These are phyloP conservation scores for Tolmerus cingulatus DNA, from an alignment of 2,888 invertebrate species.

Conservation along the genomic window DNA sequence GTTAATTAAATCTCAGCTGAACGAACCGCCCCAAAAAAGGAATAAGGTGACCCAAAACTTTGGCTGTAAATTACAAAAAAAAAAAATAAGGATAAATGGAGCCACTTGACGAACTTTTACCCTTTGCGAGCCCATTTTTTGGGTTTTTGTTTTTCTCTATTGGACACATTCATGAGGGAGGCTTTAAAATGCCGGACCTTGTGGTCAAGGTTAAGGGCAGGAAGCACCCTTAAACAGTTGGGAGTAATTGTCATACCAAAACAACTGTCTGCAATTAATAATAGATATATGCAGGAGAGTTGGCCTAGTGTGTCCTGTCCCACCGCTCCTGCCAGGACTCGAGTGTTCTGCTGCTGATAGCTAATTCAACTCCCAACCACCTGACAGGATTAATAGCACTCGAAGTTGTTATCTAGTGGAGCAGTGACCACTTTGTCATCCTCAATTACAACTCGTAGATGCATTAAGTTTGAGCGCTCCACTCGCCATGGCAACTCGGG, in stretches of 20 bases:
- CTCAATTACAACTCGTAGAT: background rate
- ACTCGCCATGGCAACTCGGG: slow-evolving; percentile 1
- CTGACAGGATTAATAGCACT: slow-evolving; percentile 1
- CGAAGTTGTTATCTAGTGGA: background rate
- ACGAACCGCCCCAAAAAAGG: background rate
- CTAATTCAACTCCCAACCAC: background rate
- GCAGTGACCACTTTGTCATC: slow-evolving; percentile 3
- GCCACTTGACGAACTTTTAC: background rate
- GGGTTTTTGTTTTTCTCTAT: background rate
- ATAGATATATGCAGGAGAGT: background rate
- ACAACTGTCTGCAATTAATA: background rate
- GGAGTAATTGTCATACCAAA: background rate
- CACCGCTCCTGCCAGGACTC: background rate
- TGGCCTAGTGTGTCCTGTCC: background rate
- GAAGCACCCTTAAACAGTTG: background rate
- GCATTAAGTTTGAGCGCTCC: background rate
- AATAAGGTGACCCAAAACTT: background rate
- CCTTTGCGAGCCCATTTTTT: background rate
- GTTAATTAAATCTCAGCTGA: slow-evolving; percentile 1
- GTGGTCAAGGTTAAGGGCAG: background rate
- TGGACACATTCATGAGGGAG: background rate
- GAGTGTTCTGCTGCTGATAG: background rate
- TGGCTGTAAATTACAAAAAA: background rate
- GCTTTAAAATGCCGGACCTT: background rate
- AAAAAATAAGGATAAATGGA: background rate